Percentiles rank a stretch among this genome's conserved stretches.
phyloP scores from a whole-genome alignment of 1,140 invertebrate species.

The Gonatopus flavifemur region DNA sequence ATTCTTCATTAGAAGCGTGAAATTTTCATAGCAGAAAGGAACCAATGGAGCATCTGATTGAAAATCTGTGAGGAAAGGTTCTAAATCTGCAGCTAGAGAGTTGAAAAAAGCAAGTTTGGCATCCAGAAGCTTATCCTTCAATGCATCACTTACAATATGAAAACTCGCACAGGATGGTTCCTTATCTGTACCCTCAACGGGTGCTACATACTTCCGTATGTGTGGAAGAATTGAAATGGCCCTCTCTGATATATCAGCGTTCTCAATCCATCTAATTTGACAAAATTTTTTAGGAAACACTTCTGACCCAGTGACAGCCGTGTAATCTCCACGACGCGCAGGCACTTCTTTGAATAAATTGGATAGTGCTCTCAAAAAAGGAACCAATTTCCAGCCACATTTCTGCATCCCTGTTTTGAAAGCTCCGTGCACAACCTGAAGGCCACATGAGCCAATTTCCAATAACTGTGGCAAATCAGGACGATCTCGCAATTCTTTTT shows the following conservation, averaged over 20 bases:
- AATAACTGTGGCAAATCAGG: not conserved
- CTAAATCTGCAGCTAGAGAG: no score
- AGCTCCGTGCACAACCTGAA: constrained; percentile 13
- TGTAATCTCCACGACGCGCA: constrained; percentile 19
- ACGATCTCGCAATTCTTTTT: no score
- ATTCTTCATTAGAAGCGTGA: no score
- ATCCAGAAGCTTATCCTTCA: no score
- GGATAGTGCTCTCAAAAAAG: constrained; percentile 21
- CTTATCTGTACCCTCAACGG: no score
- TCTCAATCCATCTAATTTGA: constrained; percentile 20
- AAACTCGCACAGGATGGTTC: no score
- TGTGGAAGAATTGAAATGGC: constrained; percentile 17
- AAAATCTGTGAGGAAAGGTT: no score
- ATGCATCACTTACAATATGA: no score
- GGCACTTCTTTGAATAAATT: constrained; percentile 24
- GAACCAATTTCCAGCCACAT: constrained; percentile 15
- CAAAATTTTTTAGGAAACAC: constrained; percentile 24
- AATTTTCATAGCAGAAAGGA: no score
- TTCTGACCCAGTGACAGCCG: constrained; percentile 5
- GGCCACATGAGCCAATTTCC: constrained; percentile 5
- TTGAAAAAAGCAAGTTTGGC: no score
- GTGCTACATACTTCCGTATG: constrained; percentile 8
- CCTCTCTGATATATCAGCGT: constrained; percentile 18
- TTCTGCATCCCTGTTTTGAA: constrained; percentile 20
- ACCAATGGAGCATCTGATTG: no score